These are phyloP conservation scores for Chiloscyllium plagiosum DNA, from an alignment of 2,113 vertebrate species.

Conservation along the genomic window DNA sequence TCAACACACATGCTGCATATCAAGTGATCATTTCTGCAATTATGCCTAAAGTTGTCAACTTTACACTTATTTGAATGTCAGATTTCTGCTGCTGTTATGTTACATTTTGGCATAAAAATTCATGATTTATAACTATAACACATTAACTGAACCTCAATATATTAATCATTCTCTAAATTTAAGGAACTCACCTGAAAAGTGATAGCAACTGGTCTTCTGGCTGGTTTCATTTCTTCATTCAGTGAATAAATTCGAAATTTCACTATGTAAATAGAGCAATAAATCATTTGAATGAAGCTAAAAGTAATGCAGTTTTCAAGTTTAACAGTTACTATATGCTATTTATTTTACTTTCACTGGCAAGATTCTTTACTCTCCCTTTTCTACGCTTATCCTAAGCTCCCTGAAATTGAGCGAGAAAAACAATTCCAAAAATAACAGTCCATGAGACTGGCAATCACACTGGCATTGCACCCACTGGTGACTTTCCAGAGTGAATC, in stretches of 20 bases:
- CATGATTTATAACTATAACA: not conserved
- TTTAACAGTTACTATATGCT: not conserved
- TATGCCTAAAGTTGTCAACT: not conserved
- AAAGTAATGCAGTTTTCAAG: constrained; percentile 39
- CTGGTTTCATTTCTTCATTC: constrained; percentile 75
- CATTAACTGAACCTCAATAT: not conserved
- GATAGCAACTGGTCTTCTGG: constrained; percentile 64
- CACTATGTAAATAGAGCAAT: constrained; percentile 51
- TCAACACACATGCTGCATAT: not conserved
- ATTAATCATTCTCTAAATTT: not conserved
- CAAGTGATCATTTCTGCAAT: not conserved
- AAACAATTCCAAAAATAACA: not conserved
- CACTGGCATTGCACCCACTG: not conserved
- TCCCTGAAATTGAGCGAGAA: not conserved
- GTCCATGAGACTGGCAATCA: not conserved
- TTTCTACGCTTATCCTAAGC: not conserved
- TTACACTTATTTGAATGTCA: not conserved
- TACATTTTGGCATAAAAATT: not conserved
- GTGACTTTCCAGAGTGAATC: not conserved
- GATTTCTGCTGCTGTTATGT: not conserved
- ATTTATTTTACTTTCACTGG: not conserved
- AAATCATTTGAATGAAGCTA: not conserved
- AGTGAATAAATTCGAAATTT: constrained; percentile 79
- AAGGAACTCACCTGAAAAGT: constrained; percentile 69
- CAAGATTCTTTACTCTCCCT: not conserved